Base-by-base conservation (phyloP, 2,113 vertebrate species). In the Etia nguti region DNA sequence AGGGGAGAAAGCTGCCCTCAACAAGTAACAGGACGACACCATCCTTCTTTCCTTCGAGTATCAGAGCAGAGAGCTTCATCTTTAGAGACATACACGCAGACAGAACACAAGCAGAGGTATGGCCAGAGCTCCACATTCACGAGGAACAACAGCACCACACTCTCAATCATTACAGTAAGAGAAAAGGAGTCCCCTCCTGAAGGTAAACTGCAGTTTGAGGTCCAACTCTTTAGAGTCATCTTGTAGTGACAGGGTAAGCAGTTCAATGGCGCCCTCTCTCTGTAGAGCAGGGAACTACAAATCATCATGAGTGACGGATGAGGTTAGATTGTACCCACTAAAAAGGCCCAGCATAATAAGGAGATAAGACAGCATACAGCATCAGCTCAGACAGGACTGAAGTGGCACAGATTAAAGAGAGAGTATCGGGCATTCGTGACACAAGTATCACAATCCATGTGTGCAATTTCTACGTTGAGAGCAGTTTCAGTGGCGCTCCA, bases 391-490 rank as follows among this genome's bases (percentile, higher is more conserved):
- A 92, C 82, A 83, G 81, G 89, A 92, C 79, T 57, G 24, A 83
- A 52, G 88, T 90, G 86, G 89, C 87, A 91, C 90, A 88, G 85
- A 82, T 84, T 84, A 85, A 86, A 91, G 86, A 88, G 77, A 83
- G 80, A 84, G 57, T 54, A 88, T 68, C 36, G 81, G 80, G 86
- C 77, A 36, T 81, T 52, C 31, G 85, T 87, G 89, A 92, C 86
- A 59, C 43, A 52, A 82, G 83, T 48, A 83, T 93, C 93, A 90
- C 90, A 89, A 91, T 94, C 56, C 79, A 90, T 65, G 90, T 92
- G 94, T 94, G 90, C 94, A 95, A 94, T 90, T 85, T 93, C 75
- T 81, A 59, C 77, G 79, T 80, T 24, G 6, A 88, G 60, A 79
- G 87, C 85, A 88, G 86, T 77, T 88, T 31, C 2, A 10, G 65